These are phyloP conservation scores for Periplaneta americana DNA, from an alignment of 1,140 invertebrate species.

Conservation along the genomic window DNA sequence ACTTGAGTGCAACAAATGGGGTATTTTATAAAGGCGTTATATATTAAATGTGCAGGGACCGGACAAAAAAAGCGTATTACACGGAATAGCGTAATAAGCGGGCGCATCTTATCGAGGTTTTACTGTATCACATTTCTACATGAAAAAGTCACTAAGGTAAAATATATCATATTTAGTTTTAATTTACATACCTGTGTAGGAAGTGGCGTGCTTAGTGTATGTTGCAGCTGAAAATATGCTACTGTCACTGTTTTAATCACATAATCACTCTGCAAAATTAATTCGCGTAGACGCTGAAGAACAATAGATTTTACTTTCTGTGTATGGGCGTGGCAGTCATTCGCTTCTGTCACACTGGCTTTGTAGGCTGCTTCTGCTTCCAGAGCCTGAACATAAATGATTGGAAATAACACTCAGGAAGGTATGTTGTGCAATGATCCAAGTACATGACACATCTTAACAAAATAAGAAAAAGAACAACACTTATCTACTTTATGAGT, in stretches of 20 bases:
- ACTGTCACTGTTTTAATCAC: slow-evolving; percentile 47
- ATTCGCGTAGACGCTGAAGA: slow-evolving; percentile 42
- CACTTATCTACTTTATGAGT: too few species aligned
- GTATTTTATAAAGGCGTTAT: too few species aligned
- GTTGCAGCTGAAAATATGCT: slow-evolving; percentile 49
- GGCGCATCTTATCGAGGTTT: too few species aligned
- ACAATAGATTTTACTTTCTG: slow-evolving; percentile 42
- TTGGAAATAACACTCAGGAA: neutral
- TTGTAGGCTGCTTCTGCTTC: slow-evolving; percentile 50
- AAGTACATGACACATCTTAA: too few species aligned
- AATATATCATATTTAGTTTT: neutral
- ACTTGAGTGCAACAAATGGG: too few species aligned
- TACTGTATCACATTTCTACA: too few species aligned
- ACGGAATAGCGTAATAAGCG: too few species aligned
- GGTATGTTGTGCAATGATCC: too few species aligned
- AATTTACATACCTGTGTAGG: slow-evolving; percentile 41
- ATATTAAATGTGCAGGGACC: too few species aligned
- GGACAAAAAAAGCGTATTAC: too few species aligned
- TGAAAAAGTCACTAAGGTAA: too few species aligned
- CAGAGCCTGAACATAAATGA: slow-evolving; percentile 5
- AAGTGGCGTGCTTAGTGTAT: slow-evolving; percentile 41
- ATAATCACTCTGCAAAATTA: slow-evolving; percentile 46
- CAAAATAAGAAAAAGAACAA: neutral
- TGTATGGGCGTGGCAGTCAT: slow-evolving; percentile 40
- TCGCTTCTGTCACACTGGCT: slow-evolving; percentile 45